Percentiles rank a stretch among this genome's conserved stretches.
phyloP scores from a whole-genome alignment of 1,140 invertebrate genomes.

The Polyergus mexicanus region DNA sequence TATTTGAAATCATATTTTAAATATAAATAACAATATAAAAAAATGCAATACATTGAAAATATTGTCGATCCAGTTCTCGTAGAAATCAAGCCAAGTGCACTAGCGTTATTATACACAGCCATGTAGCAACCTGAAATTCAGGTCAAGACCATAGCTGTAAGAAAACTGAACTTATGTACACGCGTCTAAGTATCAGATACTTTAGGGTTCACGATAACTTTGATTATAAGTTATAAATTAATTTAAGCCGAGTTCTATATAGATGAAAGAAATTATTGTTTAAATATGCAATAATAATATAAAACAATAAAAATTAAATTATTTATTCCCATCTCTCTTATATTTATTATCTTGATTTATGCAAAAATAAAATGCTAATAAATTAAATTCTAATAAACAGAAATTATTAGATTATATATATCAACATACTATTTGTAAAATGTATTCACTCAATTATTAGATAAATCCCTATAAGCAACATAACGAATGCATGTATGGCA shows the following conservation, averaged over 20 bases:
- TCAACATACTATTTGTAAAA: background rate
- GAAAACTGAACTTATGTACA: background rate
- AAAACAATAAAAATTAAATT: background rate
- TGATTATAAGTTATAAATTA: background rate
- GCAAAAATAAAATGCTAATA: background rate
- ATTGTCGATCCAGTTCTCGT: background rate
- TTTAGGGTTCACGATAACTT: background rate
- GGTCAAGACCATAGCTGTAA: slow-evolving; percentile 78
- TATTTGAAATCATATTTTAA: background rate
- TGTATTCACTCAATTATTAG: background rate
- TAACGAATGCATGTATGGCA: background rate
- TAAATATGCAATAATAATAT: background rate
- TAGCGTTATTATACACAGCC: slow-evolving; percentile 60
- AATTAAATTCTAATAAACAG: background rate
- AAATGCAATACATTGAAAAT: background rate
- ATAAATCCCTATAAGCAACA: background rate
- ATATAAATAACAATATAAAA: background rate
- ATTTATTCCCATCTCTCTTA: background rate
- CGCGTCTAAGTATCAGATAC: background rate
- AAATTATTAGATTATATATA: slow-evolving; percentile 15
- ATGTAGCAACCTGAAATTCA: slow-evolving; percentile 72
- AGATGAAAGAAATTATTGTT: slow-evolving; percentile 7
- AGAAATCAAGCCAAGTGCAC: background rate
- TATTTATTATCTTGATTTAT: slow-evolving; percentile 1
- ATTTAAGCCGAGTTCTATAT: background rate